phyloP scores from a whole-genome alignment of 2,888 invertebrate genomes.

The Lacanobia oleracea region DNA sequence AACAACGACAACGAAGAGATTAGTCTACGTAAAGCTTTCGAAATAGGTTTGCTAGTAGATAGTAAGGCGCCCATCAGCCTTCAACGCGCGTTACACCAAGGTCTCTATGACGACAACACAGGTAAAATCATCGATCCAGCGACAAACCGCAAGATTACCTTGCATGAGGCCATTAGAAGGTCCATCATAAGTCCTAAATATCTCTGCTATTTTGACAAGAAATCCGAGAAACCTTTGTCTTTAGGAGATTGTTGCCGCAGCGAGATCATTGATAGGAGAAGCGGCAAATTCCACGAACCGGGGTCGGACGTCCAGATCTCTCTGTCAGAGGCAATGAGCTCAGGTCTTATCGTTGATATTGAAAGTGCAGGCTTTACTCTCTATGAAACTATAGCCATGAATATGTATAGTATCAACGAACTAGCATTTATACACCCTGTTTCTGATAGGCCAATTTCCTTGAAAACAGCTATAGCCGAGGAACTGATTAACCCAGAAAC shows the following conservation, averaged over 20 bases:
- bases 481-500: slow-evolving; percentile 94
- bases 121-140: slow-evolving; percentile 96
- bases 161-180: slow-evolving; percentile 95
- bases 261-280: slow-evolving; percentile 95
- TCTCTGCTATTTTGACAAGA: slow-evolving; percentile 95
- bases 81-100: slow-evolving; percentile 96
- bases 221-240: slow-evolving; percentile 93
- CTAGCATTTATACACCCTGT: slow-evolving; percentile 94
- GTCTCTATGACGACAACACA: slow-evolving; percentile 94
- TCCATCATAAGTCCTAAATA: slow-evolving; percentile 95
- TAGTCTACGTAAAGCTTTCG: slow-evolving; percentile 94
- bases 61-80: slow-evolving; percentile 95
- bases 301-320: slow-evolving; percentile 92
- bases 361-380: slow-evolving; percentile 95
- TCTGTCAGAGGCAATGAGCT: slow-evolving; percentile 93
- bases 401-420: slow-evolving; percentile 93
- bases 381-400: slow-evolving; percentile 95
- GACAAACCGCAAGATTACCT: slow-evolving; percentile 94
- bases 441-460: slow-evolving; percentile 93
- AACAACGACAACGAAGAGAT: slow-evolving; percentile 92
- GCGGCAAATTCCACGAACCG: slow-evolving; percentile 94
- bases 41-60: slow-evolving; percentile 95
- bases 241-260: slow-evolving; percentile 95
- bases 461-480: slow-evolving; percentile 93
- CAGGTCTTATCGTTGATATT: slow-evolving; percentile 96